phyloP scores from a whole-genome alignment of 2,888 invertebrate genomes.

The Carterocephalus palaemon region DNA sequence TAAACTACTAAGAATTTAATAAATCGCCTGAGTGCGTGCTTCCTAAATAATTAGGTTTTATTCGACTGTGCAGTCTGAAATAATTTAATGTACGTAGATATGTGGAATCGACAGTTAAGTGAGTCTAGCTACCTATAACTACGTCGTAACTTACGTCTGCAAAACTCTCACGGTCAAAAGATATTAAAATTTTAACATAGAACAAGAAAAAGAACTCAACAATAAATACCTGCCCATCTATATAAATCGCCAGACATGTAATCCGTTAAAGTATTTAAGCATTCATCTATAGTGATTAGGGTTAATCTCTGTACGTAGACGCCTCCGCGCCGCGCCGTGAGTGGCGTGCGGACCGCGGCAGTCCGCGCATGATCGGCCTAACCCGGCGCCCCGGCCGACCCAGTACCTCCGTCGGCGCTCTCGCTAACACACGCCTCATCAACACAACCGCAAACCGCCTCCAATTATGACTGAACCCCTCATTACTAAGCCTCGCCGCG shows the following conservation, averaged over 20 bases:
- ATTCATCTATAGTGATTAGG: conserved; percentile 50
- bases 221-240: no score
- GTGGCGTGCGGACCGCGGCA: conserved; percentile 33
- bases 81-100: no score
- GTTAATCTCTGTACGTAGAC: conserved; percentile 47
- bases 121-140: no score
- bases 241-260: conserved; percentile 7
- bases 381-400: conserved; percentile 38
- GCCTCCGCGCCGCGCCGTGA: conserved; percentile 29
- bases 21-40: no score
- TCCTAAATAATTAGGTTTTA: no score
- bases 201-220: no score
- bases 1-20: no score
- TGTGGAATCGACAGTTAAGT: no score
- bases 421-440: conserved; percentile 42
- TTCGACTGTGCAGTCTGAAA: no score
- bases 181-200: no score
- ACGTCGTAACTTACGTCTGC: no score
- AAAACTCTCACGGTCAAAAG: no score
- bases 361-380: conserved; percentile 69
- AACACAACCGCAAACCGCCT: conserved; percentile 27
- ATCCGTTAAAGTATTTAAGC: conserved; percentile 21
- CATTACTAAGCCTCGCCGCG: conserved; percentile 17
- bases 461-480: conserved; percentile 34
- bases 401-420: conserved; percentile 53